phyloP scores from a whole-genome alignment of 2,888 invertebrate genomes.

The Allolobophora icterica region DNA sequence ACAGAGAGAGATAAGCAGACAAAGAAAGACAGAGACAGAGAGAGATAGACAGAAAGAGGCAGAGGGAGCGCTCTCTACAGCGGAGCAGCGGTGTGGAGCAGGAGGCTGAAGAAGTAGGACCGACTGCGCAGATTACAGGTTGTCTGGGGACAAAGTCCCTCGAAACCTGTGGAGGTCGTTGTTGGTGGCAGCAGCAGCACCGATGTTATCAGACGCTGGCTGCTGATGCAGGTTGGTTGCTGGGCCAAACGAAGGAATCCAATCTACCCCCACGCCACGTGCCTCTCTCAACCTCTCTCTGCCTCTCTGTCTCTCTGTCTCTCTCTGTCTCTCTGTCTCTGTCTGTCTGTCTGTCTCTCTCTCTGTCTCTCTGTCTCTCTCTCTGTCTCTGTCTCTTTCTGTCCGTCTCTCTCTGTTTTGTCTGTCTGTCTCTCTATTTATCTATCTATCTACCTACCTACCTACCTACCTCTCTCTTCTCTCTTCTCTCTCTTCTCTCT shows the following conservation, averaged over 20 bases:
- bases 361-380: background rate
- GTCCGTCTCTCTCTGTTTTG: background rate
- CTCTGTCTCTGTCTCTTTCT: background rate
- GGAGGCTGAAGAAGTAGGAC: background rate
- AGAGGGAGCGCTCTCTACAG: background rate
- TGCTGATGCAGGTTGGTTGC: background rate
- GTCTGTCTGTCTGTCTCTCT: too few species aligned
- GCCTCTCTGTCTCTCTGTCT: background rate
- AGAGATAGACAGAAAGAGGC: background rate
- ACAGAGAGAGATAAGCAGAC: too few species aligned
- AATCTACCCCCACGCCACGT: background rate
- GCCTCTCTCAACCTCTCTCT: background rate
- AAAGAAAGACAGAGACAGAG: too few species aligned
- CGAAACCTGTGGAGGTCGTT: background rate
- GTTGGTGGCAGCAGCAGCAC: too few species aligned
- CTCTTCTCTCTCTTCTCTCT: background rate
- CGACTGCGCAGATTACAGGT: background rate
- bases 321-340: background rate
- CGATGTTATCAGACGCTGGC: background rate
- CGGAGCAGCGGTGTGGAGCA: background rate
- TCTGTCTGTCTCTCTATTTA: background rate
- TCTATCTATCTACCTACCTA: background rate
- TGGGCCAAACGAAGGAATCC: background rate
- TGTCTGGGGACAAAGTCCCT: slow-evolving; percentile 17
- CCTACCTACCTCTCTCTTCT: background rate